These are phyloP conservation scores for Gadus macrocephalus DNA, from an alignment of 2,113 vertebrate genomes.

Conservation along the genomic window DNA sequence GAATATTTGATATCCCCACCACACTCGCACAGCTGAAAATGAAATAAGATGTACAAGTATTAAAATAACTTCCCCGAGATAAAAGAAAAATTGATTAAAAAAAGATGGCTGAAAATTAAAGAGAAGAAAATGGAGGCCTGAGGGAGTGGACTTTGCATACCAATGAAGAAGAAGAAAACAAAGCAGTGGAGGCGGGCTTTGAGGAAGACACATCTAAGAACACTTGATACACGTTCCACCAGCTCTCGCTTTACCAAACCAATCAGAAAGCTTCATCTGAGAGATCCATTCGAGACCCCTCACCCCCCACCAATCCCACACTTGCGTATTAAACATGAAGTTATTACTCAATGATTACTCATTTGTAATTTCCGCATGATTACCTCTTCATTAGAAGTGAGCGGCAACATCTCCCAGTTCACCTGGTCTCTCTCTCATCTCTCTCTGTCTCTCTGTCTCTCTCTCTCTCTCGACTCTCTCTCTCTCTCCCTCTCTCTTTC, in stretches of 20 bases:
- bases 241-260: slow-evolving; percentile 61
- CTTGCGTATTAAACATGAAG: slow-evolving; percentile 65
- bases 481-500: too few species aligned
- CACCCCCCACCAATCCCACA: slow-evolving; percentile 57
- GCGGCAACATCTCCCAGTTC: slow-evolving; percentile 38
- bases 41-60: slow-evolving; percentile 77
- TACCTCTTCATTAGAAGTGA: slow-evolving; percentile 61
- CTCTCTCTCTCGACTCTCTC: too few species aligned
- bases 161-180: slow-evolving; percentile 55
- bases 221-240: slow-evolving; percentile 51
- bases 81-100: slow-evolving; percentile 80
- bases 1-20: slow-evolving; percentile 76
- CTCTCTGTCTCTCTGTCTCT: too few species aligned
- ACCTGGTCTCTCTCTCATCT: too few species aligned
- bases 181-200: slow-evolving; percentile 47
- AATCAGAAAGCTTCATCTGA: slow-evolving; percentile 63
- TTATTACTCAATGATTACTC: slow-evolving; percentile 64
- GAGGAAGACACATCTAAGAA: slow-evolving; percentile 70
- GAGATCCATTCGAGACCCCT: slow-evolving; percentile 24
- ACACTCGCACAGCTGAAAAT: slow-evolving; percentile 67
- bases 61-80: slow-evolving; percentile 76
- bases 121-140: slow-evolving; percentile 65
- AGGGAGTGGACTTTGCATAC: slow-evolving; percentile 71
- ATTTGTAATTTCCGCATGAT: slow-evolving; percentile 63
- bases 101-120: slow-evolving; percentile 76